Evolutionary conservation across 2,888 invertebrate genomes (phyloP), one percentile per base, ranked within the genome.

Genomic region (Isotomurus palustris): DNA sequence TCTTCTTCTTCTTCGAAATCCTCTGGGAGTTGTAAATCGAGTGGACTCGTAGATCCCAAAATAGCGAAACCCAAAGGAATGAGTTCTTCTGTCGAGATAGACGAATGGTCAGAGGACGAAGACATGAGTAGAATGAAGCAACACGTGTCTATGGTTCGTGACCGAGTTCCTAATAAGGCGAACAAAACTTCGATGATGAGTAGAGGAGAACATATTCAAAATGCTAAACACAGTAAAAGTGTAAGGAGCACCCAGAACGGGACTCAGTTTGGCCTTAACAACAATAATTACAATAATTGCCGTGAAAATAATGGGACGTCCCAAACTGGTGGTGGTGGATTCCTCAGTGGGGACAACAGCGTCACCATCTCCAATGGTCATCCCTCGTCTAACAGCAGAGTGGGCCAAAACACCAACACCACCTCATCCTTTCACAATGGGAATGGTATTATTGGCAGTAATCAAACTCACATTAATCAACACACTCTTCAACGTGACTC

Each of bases 131-230:
- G n/a, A n/a, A n/a, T n/a, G n/a, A n/a, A 44, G 8, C 44, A 28
- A 19, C 47, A 47, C 47, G 35, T 49, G 49, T 29, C 49, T 22
- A 49, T 49, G 45, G 44, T 32, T 56, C 56, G 56, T 51, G 56
- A 56, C 51, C 17, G 44, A 51, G 28, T 14, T 12, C 41, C 40
- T 19, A 40, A 48, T 41, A 56, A 49, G 43, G 43, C 25, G 29
- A 56, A 56, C 55, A 56, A 47, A 47, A 22, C 4, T n/a, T 12
- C n/a, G 40, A 40, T 17, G 40, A 10, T 17, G 17, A 40, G 6
- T 6, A 40, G 17, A 17, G 40, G 19, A 10, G 10, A 22, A 44
- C 19, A 44, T 19, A 5, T 28, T 5, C 28, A 28, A n/a, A 21
- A 44, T 10, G 10, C 22, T 4, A 17, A 44, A 21, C 8, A 17